phyloP scores from a whole-genome alignment of 2,888 invertebrate species.

The Apocheima hispidaria region DNA sequence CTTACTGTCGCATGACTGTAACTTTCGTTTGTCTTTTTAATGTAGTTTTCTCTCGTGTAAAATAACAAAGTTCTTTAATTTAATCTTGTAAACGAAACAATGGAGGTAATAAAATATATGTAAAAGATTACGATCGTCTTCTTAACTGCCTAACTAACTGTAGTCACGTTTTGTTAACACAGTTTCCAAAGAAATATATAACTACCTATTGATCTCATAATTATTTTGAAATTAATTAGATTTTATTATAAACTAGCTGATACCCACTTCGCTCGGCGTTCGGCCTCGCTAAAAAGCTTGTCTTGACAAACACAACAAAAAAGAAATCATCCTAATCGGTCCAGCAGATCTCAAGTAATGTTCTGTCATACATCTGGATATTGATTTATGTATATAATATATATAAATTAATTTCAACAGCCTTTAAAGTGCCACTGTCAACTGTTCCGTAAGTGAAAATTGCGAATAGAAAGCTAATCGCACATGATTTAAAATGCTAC shows the following conservation, averaged over 20 bases:
- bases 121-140: slow-evolving; percentile 6
- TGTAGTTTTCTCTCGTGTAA: slow-evolving; percentile 13
- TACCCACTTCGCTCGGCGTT: too few relatives aligned
- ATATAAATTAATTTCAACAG: background rate
- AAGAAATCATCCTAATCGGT: too few relatives aligned
- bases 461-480: slow-evolving; percentile 42
- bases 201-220: background rate
- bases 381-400: too few relatives aligned
- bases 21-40: slow-evolving; percentile 19
- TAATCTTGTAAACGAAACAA: slow-evolving; percentile 18
- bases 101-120: slow-evolving; percentile 7
- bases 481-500: slow-evolving; percentile 41
- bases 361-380: too few relatives aligned
- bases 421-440: slow-evolving; percentile 5
- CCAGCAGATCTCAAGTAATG: too few relatives aligned
- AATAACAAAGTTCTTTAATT: slow-evolving; percentile 19
- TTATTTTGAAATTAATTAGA: background rate
- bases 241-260: too few relatives aligned
- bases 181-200: background rate
- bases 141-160: background rate
- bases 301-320: too few relatives aligned
- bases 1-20: slow-evolving; percentile 23
- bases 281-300: too few relatives aligned
- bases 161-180: background rate
- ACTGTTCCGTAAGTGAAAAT: slow-evolving; percentile 29